Percentiles rank a stretch among this genome's conserved stretches.
phyloP scores from a whole-genome alignment of 1,140 invertebrate species.

The Brachionus angularis region DNA sequence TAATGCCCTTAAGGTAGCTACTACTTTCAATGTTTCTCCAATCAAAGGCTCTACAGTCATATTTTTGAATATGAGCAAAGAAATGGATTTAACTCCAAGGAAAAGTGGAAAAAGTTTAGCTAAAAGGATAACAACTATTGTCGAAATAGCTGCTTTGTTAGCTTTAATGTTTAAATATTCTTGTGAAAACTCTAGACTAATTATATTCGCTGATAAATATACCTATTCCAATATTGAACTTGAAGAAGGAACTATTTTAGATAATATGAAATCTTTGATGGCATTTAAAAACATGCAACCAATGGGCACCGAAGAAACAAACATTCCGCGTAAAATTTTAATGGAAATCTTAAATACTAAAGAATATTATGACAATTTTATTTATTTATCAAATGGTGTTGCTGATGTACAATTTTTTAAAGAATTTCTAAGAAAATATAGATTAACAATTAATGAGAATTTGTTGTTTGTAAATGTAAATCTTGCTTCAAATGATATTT shows the following conservation, averaged over 20 bases:
- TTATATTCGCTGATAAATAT: slow-evolving; percentile 47
- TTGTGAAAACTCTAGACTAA: slow-evolving; percentile 57
- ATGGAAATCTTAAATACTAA: slow-evolving; percentile 18
- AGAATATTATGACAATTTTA: slow-evolving; percentile 36
- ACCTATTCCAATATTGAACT: slow-evolving; percentile 47
- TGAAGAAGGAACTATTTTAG: slow-evolving; percentile 54
- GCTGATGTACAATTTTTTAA: slow-evolving; percentile 46
- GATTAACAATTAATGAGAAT: slow-evolving; percentile 52
- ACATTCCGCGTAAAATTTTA: slow-evolving; percentile 7
- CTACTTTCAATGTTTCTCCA: slow-evolving; percentile 56
- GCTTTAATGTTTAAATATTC: slow-evolving; percentile 59
- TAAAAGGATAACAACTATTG: slow-evolving; percentile 46
- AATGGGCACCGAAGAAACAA: neutral
- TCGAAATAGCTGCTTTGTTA: slow-evolving; percentile 54
- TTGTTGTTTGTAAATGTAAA: slow-evolving; percentile 54
- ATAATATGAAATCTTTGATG: slow-evolving; percentile 51
- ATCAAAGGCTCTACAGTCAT: slow-evolving; percentile 57
- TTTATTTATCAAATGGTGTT: slow-evolving; percentile 36
- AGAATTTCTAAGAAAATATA: slow-evolving; percentile 51
- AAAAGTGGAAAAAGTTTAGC: slow-evolving; percentile 53
- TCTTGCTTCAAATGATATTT: neutral
- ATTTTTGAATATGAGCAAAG: slow-evolving; percentile 50
- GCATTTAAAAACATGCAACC: slow-evolving; percentile 12
- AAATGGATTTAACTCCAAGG: slow-evolving; percentile 49
- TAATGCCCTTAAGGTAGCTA: slow-evolving; percentile 57